A percentile compares a stretch with the other conserved stretches of the same genome.
phyloP scores from a whole-genome alignment of 2,113 vertebrate species.

The Nansenia antarctica region DNA sequence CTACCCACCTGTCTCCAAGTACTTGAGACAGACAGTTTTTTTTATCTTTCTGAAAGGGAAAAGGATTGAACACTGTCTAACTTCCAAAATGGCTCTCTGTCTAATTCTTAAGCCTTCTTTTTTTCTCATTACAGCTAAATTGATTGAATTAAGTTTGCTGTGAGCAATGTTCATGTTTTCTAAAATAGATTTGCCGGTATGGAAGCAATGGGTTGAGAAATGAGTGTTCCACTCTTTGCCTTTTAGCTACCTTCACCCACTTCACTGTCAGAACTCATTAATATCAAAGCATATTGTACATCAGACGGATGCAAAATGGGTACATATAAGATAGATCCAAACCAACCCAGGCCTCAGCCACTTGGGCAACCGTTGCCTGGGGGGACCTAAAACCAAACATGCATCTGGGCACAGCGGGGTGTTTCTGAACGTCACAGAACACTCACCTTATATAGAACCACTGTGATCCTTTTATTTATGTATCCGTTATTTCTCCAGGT shows the following conservation, averaged over 20 bases:
- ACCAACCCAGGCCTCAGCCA: constrained; percentile 31
- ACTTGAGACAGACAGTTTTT: not conserved
- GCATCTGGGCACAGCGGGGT: constrained; percentile 4
- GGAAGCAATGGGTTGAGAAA: not conserved
- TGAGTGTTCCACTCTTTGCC: not conserved
- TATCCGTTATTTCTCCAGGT: too few relatives aligned
- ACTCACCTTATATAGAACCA: too few relatives aligned
- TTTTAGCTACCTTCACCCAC: not conserved
- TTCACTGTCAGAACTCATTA: constrained; percentile 21
- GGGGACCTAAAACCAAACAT: not conserved
- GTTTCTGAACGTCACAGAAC: constrained; percentile 9
- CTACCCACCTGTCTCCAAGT: too few relatives aligned
- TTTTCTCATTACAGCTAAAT: not conserved
- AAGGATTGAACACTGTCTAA: constrained; percentile 8
- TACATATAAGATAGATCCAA: constrained; percentile 26
- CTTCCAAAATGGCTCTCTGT: constrained; percentile 3
- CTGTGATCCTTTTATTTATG: too few relatives aligned
- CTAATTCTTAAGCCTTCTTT: not conserved
- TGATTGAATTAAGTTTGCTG: not conserved
- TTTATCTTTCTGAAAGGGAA: not conserved
- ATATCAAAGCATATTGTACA: constrained; percentile 21
- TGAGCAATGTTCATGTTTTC: not conserved
- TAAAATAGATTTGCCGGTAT: not conserved
- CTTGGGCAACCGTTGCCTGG: constrained; percentile 40
- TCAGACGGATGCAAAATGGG: constrained; percentile 20